Evolutionary conservation across 2,797 vertebrate species (phyloP).

Genomic region (Liasis olivaceus): DNA sequence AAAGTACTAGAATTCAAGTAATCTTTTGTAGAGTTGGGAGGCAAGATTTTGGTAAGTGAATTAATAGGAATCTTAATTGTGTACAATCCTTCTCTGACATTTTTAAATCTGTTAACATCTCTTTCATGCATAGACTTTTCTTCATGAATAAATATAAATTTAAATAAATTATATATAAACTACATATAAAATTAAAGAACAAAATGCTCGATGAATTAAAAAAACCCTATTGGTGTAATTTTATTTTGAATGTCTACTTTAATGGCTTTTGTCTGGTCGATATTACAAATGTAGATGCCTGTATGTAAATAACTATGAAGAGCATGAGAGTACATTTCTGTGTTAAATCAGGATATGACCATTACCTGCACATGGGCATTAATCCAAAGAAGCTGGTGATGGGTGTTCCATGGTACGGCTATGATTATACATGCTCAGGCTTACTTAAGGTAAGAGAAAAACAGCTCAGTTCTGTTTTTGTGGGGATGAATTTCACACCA

Average conservation of each 20-base stretch:
- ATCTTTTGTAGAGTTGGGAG: background rate
- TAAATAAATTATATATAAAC: background rate
- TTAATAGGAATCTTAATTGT: background rate
- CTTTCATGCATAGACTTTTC: background rate
- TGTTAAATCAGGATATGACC: constrained; percentile 81
- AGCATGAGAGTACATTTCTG: constrained; percentile 33
- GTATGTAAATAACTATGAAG: constrained; percentile 7
- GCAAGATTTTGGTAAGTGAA: background rate
- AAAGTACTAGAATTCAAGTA: background rate
- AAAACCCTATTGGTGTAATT: background rate
- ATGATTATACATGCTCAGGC: constrained; percentile 89
- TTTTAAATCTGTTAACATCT: background rate
- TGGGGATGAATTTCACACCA: background rate
- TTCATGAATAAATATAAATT: background rate
- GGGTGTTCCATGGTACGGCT: constrained; percentile 97
- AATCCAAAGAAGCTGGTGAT: constrained; percentile 89
- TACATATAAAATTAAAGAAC: background rate
- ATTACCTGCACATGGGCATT: constrained; percentile 86
- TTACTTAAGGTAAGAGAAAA: constrained; percentile 78
- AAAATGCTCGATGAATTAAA: background rate
- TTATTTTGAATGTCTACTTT: constrained; percentile 25
- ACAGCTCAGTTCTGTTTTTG: constrained; percentile 32
- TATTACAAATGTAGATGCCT: constrained; percentile 19
- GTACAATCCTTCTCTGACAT: background rate
- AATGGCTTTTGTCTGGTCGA: constrained; percentile 12